A percentile compares a stretch with the other conserved stretches of the same genome.
phyloP scores from a whole-genome alignment of 2,797 vertebrate species.

The Lithobates pipiens region DNA sequence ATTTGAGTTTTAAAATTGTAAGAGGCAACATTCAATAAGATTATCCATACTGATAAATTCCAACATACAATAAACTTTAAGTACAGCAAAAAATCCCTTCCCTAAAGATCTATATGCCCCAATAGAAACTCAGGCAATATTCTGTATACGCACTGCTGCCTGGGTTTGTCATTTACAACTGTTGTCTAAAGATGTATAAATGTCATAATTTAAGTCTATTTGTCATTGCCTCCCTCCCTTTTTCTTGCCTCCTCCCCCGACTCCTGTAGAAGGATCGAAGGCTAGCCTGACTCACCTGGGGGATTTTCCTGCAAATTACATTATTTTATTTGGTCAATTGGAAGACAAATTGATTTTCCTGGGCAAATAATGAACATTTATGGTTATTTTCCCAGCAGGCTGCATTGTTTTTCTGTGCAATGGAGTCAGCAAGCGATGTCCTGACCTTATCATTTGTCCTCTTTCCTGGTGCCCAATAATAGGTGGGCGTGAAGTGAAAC shows the following conservation, averaged over 20 bases:
- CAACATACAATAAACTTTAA: not conserved
- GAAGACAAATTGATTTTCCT: slow-evolving; percentile 79
- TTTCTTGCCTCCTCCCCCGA: slow-evolving; percentile 6
- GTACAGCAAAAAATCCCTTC: not conserved
- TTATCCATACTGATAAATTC: not conserved
- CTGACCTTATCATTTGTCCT: slow-evolving; percentile 55
- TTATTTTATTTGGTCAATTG: slow-evolving; percentile 79
- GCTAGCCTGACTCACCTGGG: slow-evolving; percentile 67
- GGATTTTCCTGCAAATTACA: slow-evolving; percentile 76
- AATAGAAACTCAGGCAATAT: not conserved
- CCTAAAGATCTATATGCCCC: not conserved
- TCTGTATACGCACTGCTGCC: not conserved
- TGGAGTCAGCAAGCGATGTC: slow-evolving; percentile 61
- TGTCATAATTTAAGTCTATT: slow-evolving; percentile 24
- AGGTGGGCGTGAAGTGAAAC: slow-evolving; percentile 6
- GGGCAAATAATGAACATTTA: slow-evolving; percentile 81
- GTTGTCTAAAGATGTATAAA: slow-evolving; percentile 19
- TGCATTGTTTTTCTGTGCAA: slow-evolving; percentile 72
- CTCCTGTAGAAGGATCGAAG: slow-evolving; percentile 10
- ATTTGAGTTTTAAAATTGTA: not conserved
- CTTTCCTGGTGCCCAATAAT: slow-evolving; percentile 8
- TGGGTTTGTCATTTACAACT: not conserved
- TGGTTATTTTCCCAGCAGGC: slow-evolving; percentile 77
- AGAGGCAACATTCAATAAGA: not conserved
- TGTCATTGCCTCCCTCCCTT: slow-evolving; percentile 33